Evolutionary conservation across 1,140 invertebrate genomes (phyloP).

Genomic region (Armadillidium nasatum): DNA sequence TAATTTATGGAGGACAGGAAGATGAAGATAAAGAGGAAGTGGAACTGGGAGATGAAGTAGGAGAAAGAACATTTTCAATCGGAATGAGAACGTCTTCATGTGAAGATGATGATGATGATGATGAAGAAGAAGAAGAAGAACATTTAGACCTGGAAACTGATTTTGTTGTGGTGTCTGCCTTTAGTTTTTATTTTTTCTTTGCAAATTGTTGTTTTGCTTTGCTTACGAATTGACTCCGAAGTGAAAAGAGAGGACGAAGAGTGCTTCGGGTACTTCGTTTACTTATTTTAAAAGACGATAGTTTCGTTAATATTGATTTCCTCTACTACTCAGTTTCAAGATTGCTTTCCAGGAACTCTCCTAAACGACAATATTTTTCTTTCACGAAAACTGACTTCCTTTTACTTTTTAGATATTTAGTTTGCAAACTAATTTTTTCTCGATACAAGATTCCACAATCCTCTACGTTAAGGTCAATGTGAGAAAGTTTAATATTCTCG

Average conservation of each 20-base stretch:
- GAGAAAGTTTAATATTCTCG: neutral
- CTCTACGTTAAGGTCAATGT: neutral
- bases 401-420: neutral
- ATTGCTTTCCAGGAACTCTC: no score
- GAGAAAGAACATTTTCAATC: neutral
- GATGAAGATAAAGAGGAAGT: neutral
- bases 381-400: neutral
- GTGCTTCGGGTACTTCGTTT: no score
- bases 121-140: neutral
- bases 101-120: neutral
- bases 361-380: slow-evolving; percentile 9
- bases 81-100: neutral
- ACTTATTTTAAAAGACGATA: no score
- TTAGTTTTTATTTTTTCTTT: neutral
- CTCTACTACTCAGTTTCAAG: no score
- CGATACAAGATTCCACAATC: neutral
- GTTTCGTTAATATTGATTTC: no score
- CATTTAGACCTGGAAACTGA: neutral
- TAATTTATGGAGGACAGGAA: neutral
- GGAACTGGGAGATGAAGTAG: neutral
- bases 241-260: no score
- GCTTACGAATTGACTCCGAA: no score
- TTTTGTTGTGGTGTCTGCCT: neutral
- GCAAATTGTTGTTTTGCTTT: no score
- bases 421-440: neutral